phyloP scores from a whole-genome alignment of 2,113 vertebrate species.

The Leptosomus discolor region DNA sequence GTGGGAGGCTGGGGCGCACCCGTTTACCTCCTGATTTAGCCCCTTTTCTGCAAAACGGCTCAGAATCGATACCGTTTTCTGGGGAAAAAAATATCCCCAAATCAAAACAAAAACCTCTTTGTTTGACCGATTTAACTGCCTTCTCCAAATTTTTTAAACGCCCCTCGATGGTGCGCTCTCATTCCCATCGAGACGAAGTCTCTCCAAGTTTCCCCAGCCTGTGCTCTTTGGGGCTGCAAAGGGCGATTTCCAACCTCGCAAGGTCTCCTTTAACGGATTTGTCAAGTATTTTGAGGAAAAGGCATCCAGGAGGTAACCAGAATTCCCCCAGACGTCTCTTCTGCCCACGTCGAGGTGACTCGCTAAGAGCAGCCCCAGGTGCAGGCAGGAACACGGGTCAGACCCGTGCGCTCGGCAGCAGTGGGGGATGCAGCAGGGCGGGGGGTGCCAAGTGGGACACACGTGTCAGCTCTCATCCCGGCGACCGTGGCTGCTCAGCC shows the following conservation, averaged over 20 bases:
- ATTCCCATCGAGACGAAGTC: not conserved
- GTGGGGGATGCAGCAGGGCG: not conserved
- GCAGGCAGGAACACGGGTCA: not conserved
- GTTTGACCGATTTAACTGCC: not conserved
- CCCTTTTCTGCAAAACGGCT: not conserved
- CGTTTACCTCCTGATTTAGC: not conserved
- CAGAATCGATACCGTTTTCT: not conserved
- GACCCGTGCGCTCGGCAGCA: not conserved
- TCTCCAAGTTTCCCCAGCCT: not conserved
- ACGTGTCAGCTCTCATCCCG: not conserved
- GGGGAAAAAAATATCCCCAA: not conserved
- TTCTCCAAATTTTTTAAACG: not conserved
- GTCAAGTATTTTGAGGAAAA: not conserved
- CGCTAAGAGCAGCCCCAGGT: not conserved
- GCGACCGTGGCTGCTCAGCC: not conserved
- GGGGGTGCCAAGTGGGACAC: not conserved
- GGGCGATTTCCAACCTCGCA: not conserved
- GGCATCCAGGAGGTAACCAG: not conserved
- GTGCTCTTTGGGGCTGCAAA: not conserved
- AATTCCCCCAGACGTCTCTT: not conserved
- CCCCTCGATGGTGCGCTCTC: not conserved
- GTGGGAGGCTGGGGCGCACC: rapidly evolving
- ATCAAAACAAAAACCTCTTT: not conserved
- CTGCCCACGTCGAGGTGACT: not conserved
- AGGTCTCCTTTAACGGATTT: constrained; percentile 13